Base-by-base conservation (phyloP, 1,140 invertebrate species). In the Drosophila biarmipes region DNA sequence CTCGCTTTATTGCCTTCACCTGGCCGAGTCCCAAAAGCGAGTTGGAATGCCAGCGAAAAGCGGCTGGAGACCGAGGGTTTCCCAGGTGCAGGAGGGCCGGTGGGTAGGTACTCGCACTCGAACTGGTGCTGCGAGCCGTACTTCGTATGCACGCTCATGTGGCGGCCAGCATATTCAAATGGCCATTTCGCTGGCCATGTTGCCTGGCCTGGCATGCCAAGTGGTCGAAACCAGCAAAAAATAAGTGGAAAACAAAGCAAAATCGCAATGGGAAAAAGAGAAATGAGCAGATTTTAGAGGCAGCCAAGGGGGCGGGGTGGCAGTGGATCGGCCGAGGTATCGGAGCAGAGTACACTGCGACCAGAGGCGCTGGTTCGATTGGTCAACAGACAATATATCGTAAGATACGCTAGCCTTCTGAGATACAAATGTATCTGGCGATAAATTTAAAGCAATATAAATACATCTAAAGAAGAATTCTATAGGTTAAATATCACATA, bases 231-330 rank as follows among this genome's bases (percentile, higher is more conserved):
- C 21, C 68, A 72, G 38, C 31, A 72, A 40, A 73, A 72, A 73
- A 67, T 31, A 53, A 68, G 46, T 43, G 27, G 45, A 42, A 61
- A 73, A 69, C 24, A 63, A 57, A 58, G 59, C 75, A 86, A 85
- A 85, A 87, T 66, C 59, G 57, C 48, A 73, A 64, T 63, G 63
- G 43, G 69, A 79, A 78, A 84, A 78, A 85, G 81, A 85, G 81
- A 85, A 85, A 85, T 85, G 81, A 87, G 78, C 77, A 59, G 51
- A 74, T 56, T 64, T 51, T n/a, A 55, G 15, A 42, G 59, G 38
- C 68, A 42, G 15, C 43, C 34, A 34, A 51, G 57, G 71, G 31
- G 72, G 53, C 42, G 61, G 59, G n/a, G 19, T 19, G 48, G 48
- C 48, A 19, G 71, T 52, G 51, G 43, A 56, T 46, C 21, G 19